A percentile compares a stretch with the other conserved stretches of the same genome.
Conservation (phyloP, 2,888 invertebrate species). For the Choreutis nemorana region DNA sequence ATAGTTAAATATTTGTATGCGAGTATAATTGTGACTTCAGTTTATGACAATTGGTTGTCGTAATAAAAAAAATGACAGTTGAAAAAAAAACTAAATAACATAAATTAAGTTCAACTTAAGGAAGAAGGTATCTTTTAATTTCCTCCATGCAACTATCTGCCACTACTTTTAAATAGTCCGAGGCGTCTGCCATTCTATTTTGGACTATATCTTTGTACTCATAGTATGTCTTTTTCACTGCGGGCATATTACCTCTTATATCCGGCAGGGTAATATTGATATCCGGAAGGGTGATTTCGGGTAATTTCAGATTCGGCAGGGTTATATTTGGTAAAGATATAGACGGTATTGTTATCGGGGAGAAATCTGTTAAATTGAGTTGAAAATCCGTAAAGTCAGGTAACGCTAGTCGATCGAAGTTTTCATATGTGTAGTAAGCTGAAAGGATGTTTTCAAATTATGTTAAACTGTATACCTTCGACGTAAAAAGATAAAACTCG, state of each 20-base stretch:
- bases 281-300: slow-evolving; percentile 26
- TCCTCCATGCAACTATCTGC: slow-evolving; percentile 61
- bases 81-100: no score
- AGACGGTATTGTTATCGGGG: slow-evolving; percentile 24
- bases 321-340: slow-evolving; percentile 29
- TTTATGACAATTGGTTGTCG: no score
- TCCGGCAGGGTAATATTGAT: slow-evolving; percentile 38
- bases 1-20: no score
- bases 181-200: slow-evolving; percentile 56
- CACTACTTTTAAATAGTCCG: slow-evolving; percentile 57
- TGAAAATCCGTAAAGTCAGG: slow-evolving; percentile 56
- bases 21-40: no score
- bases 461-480: slow-evolving; percentile 2
- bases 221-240: slow-evolving; percentile 39
- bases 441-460: slow-evolving; percentile 34
- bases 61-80: no score
- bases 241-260: slow-evolving; percentile 36
- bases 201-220: slow-evolving; percentile 55
- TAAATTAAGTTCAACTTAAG: no score
- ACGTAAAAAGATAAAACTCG: not conserved
- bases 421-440: slow-evolving; percentile 60
- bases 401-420: slow-evolving; percentile 45
- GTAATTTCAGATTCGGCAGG: slow-evolving; percentile 26
- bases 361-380: slow-evolving; percentile 43
- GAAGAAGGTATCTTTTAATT: slow-evolving; percentile 16